A percentile compares a stretch with the other conserved stretches of the same genome.
phyloP scores from a whole-genome alignment of 2,888 invertebrate genomes.

The Thereva unica region DNA sequence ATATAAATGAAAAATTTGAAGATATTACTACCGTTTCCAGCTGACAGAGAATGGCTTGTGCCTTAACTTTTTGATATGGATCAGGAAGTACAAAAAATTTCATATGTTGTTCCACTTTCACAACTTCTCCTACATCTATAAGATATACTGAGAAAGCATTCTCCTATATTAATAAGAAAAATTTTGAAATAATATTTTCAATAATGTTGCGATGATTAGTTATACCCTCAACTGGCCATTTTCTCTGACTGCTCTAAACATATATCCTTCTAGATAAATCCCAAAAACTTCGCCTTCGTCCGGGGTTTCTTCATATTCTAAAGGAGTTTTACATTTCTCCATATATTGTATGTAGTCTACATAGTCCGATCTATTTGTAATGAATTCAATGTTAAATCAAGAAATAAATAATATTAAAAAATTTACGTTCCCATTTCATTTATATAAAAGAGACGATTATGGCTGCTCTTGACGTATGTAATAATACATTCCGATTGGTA shows the following conservation, averaged over 20 bases:
- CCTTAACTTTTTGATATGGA: slow-evolving; percentile 17
- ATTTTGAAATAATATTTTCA: neutral
- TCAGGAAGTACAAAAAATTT: slow-evolving; percentile 24
- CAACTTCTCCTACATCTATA: slow-evolving; percentile 35
- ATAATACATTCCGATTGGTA: slow-evolving; percentile 33
- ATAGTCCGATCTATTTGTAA: neutral
- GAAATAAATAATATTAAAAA: neutral
- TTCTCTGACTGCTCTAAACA: slow-evolving; percentile 39
- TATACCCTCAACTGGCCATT: slow-evolving; percentile 23
- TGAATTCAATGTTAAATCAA: neutral
- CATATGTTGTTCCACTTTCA: slow-evolving; percentile 29
- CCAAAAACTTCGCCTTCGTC: slow-evolving; percentile 38
- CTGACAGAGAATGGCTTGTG: slow-evolving; percentile 39
- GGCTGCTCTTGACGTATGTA: slow-evolving; percentile 33
- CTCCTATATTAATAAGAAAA: neutral
- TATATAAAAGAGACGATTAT: slow-evolving; percentile 33
- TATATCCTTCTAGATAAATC: slow-evolving; percentile 31
- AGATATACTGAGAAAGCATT: slow-evolving; percentile 28
- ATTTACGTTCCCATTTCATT: slow-evolving; percentile 29
- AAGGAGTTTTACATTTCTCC: slow-evolving; percentile 33
- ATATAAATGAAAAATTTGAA: neutral
- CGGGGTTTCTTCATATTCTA: slow-evolving; percentile 18
- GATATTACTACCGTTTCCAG: slow-evolving; percentile 30
- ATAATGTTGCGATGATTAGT: neutral
- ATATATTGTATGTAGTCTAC: neutral